phyloP scores from a whole-genome alignment of 2,113 vertebrate species.

The Boulengeromyrus knoepffleri region DNA sequence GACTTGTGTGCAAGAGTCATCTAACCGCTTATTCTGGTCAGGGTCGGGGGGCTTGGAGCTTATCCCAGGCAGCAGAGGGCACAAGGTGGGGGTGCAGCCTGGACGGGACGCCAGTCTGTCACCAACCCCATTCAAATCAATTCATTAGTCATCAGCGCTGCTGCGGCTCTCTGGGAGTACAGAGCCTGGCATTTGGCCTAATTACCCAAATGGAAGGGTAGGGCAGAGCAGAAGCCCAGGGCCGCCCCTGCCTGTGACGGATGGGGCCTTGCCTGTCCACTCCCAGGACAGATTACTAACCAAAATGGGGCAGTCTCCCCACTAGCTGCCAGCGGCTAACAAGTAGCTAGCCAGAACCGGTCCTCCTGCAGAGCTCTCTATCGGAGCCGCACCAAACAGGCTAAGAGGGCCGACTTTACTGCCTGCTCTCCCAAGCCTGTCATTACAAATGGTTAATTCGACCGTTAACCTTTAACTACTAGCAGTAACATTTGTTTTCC shows the following conservation, averaged over 20 bases:
- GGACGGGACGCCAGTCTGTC: neutral
- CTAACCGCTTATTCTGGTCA: neutral
- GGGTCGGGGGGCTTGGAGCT: neutral
- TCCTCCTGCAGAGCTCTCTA: slow-evolving; percentile 54
- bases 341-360: slow-evolving; percentile 33
- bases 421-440: slow-evolving; percentile 38
- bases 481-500: slow-evolving; percentile 54
- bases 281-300: neutral
- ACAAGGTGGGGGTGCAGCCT: neutral
- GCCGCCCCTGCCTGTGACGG: neutral
- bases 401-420: slow-evolving; percentile 45
- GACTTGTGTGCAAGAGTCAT: neutral
- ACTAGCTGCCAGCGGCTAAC: neutral
- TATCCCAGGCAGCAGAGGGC: neutral
- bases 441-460: slow-evolving; percentile 62
- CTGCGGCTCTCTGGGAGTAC: neutral
- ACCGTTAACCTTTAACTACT: slow-evolving; percentile 52
- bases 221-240: neutral
- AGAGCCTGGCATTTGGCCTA: neutral
- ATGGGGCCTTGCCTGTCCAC: neutral
- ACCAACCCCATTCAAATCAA: neutral
- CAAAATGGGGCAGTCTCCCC: neutral
- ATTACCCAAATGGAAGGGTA: slow-evolving; percentile 1
- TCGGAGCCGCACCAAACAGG: slow-evolving; percentile 53
- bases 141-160: slow-evolving; percentile 3